Evolutionary conservation across 2,797 vertebrate genomes (phyloP), one percentile per base, ranked within the genome.

Genomic region (Bradypodion pumilum): DNA sequence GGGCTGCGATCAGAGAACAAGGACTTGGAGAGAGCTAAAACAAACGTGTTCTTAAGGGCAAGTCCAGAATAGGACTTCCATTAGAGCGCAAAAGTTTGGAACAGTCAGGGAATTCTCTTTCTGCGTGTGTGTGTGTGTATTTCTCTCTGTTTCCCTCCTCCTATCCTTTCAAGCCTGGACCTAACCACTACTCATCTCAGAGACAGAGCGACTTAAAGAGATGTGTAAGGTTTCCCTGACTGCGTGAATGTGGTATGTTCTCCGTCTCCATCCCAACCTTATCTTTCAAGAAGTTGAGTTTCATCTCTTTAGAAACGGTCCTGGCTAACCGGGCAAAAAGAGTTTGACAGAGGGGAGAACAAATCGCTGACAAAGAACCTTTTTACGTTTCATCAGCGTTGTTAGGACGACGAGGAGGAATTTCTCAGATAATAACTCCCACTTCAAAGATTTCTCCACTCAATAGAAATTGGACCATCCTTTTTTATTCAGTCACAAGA

Each of bases 301-400:
- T 94, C 95, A 95, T 96, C 95, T 95, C 95, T 95, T 96, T 96
- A 95, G 96, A 95, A 95, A 96, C 90, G 95, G 95, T 95, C 94
- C 96, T 97, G 96, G 96, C 97, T 97, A 97, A 97, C 89, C 72
- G 97, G 94, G 95, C 96, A 96, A 96, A 94, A 96, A 95, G 96
- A 96, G 94, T 96, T 97, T 97, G 97, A 97, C 96, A 97, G 97
- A 98, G 96, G 97, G 96, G 96, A 97, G 96, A 97, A 97, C 97
- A 98, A 97, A 97, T 97, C 96, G 96, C 96, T 95, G 95, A 98
- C 98, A 98, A 98, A 97, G 96, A 97, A 96, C 40, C 97, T 95
- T 97, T 98, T 98, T 98, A 97, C 97, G 95, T 98, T 97, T 98
- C 97, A 97, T 97, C 97, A 97, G 95, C 97, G 98, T 99, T 97